Conservation (phyloP, 2,797 vertebrate genomes). For the Pseudochirops corinnae region DNA sequence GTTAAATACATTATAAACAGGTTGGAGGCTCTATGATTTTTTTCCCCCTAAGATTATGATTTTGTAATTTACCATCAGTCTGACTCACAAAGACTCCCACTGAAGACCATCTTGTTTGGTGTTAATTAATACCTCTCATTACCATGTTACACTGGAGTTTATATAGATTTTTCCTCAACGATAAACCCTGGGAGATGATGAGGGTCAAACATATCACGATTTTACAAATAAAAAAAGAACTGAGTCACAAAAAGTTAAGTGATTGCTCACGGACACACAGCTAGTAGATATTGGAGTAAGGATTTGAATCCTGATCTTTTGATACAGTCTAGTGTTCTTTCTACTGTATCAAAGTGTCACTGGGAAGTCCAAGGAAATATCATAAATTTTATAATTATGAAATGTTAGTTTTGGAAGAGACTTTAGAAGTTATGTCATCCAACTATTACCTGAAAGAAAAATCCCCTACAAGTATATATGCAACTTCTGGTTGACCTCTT, state of each 20-base stretch:
- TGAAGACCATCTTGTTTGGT: conserved; percentile 49
- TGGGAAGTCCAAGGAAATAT: neutral
- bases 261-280: neutral
- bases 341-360: neutral
- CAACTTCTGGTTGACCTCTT: neutral
- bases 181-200: neutral
- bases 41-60: neutral
- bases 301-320: neutral
- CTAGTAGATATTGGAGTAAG: neutral
- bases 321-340: neutral
- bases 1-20: conserved; percentile 64
- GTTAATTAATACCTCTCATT: neutral
- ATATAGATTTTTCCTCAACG: neutral
- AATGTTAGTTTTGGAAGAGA: neutral
- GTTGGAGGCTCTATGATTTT: conserved; percentile 23
- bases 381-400: neutral
- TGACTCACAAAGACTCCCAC: conserved; percentile 25
- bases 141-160: neutral
- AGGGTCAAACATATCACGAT: neutral
- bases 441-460: neutral
- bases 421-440: neutral
- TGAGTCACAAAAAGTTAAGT: neutral
- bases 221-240: neutral
- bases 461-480: neutral
- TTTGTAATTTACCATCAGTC: conserved; percentile 21